Evolutionary conservation across 2,113 vertebrate genomes (phyloP).

Genomic region (Casuarius casuarius): DNA sequence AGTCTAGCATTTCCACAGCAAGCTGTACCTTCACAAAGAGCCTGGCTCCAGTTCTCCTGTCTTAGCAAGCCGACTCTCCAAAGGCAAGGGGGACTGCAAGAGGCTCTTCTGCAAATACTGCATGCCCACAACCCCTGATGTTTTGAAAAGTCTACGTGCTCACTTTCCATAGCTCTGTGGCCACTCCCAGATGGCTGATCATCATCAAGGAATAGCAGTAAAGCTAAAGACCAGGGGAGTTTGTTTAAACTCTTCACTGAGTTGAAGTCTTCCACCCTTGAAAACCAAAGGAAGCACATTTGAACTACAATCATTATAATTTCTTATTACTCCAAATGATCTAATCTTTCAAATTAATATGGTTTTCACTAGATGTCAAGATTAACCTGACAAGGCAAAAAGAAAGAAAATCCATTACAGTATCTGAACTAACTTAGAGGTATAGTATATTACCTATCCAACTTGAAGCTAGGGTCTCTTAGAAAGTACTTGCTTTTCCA

Average conservation of each 20-base stretch:
- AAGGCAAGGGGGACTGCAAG: background rate
- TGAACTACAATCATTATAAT: background rate
- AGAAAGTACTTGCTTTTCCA: background rate
- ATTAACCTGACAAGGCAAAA: background rate
- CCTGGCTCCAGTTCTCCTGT: background rate
- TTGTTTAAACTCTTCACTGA: conserved; percentile 34
- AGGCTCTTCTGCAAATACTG: background rate
- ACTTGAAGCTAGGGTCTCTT: background rate
- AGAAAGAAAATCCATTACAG: background rate
- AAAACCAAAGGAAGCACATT: background rate
- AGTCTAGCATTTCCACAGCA: background rate
- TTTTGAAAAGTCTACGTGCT: background rate
- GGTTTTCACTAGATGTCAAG: conserved; percentile 48
- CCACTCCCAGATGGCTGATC: background rate
- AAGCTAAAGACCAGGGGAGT: background rate
- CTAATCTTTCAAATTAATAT: conserved; percentile 47
- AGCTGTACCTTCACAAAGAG: background rate
- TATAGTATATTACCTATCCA: conserved; percentile 42
- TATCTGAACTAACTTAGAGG: conserved; percentile 40
- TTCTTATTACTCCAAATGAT: conserved; percentile 57
- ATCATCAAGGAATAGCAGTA: background rate
- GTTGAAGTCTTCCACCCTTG: background rate
- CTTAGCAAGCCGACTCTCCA: background rate
- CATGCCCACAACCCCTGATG: background rate
- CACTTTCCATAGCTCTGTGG: background rate